phyloP scores from a whole-genome alignment of 2,797 vertebrate genomes.

The Enteromius radiatus region DNA sequence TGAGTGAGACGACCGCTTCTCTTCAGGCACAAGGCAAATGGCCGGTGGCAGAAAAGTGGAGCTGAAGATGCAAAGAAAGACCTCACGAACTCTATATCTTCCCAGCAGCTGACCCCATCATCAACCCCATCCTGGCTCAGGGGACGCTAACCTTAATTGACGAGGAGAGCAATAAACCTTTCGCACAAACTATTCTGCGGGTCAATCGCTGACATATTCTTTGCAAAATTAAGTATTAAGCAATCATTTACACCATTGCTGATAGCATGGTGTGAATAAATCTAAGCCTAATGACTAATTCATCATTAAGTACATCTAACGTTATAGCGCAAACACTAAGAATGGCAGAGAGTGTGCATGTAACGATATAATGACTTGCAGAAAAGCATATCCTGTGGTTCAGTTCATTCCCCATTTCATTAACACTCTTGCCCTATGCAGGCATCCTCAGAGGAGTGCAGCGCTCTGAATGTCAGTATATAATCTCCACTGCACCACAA shows the following conservation, averaged over 20 bases:
- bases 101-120: background rate
- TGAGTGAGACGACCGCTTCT: constrained; percentile 45
- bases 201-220: constrained; percentile 34
- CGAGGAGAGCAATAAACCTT: constrained; percentile 18
- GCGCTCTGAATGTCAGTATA: constrained; percentile 49
- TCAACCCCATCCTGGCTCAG: background rate
- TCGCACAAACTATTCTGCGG: constrained; percentile 17
- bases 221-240: constrained; percentile 25
- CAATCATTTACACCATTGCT: constrained; percentile 23
- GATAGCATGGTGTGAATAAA: constrained; percentile 12
- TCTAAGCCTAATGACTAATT: constrained; percentile 25
- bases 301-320: constrained; percentile 3
- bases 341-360: background rate
- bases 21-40: constrained; percentile 50
- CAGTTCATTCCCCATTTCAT: constrained; percentile 23
- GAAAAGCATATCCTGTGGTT: constrained; percentile 35
- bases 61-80: constrained; percentile 24
- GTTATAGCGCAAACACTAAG: constrained; percentile 5
- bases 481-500: constrained; percentile 46
- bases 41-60: constrained; percentile 39
- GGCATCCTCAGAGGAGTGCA: constrained; percentile 28
- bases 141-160: constrained; percentile 40
- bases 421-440: constrained; percentile 45
- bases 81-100: background rate
- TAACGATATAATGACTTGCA: constrained; percentile 30